Evolutionary conservation across 2,113 vertebrate genomes (phyloP).

Genomic region (Cottus gobio): DNA sequence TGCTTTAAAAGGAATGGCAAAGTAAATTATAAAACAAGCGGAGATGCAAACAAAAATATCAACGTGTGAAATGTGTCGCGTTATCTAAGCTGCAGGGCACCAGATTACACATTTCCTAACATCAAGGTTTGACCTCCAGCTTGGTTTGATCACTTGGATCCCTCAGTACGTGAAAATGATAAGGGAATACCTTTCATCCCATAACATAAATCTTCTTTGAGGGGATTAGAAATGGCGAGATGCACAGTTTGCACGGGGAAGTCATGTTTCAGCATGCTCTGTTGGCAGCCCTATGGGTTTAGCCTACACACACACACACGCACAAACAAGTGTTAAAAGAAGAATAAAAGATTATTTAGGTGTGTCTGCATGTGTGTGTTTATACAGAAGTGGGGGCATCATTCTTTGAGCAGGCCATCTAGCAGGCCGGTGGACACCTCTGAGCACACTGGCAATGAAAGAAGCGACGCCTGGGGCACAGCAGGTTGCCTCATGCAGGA

Average conservation of each 20-base stretch:
- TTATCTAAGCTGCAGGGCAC: conserved; percentile 11
- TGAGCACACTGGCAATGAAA: conserved; percentile 40
- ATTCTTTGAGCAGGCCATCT: conserved; percentile 8
- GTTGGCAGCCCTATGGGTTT: conserved; percentile 36
- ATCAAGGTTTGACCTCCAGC: conserved; percentile 5
- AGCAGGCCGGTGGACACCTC: conserved; percentile 24
- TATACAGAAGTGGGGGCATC: background rate
- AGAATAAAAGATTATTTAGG: conserved; percentile 40
- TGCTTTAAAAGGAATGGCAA: background rate
- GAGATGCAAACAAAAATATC: background rate
- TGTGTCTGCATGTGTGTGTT: background rate
- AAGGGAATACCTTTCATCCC: conserved; percentile 3
- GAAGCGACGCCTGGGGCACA: conserved; percentile 9
- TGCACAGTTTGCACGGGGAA: conserved; percentile 6
- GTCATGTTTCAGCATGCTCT: conserved; percentile 57
- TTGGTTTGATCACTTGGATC: background rate
- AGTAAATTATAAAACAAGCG: background rate
- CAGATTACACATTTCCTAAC: background rate
- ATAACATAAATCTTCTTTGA: conserved; percentile 14
- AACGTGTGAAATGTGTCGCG: background rate
- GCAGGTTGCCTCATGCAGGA: conserved; percentile 37
- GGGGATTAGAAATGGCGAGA: conserved; percentile 9
- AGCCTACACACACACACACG: background rate
- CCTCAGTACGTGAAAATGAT: conserved; percentile 3
- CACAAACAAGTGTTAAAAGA: too few species aligned